Evolutionary conservation across 2,888 invertebrate species (phyloP).

Genomic region (Brachynemurus nebulosus): DNA sequence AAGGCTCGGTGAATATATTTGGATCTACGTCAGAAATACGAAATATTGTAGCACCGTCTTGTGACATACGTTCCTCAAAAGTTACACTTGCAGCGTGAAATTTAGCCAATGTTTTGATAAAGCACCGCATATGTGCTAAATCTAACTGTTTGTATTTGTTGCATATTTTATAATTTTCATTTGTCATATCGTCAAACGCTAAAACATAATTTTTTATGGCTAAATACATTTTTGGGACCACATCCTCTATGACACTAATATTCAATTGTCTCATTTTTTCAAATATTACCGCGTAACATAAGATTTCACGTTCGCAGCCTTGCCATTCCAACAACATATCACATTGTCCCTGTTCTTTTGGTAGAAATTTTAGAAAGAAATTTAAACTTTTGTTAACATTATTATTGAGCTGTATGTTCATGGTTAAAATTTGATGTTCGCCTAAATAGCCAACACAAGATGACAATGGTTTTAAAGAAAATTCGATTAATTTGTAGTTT

Average conservation of each 20-base stretch:
- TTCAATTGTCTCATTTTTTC: neutral
- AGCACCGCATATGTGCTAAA: conserved; percentile 22
- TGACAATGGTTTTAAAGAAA: no score
- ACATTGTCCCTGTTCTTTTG: neutral
- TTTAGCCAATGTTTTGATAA: conserved; percentile 25
- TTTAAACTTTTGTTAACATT: neutral
- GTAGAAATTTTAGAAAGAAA: neutral
- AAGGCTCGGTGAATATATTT: conserved; percentile 26
- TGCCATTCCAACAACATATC: neutral
- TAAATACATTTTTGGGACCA: no score
- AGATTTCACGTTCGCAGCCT: neutral
- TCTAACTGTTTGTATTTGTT: conserved; percentile 22
- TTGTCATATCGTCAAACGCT: no score
- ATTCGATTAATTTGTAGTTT: no score
- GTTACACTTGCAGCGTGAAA: conserved; percentile 30
- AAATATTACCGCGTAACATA: neutral
- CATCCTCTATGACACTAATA: neutral
- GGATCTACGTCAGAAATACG: conserved; percentile 23
- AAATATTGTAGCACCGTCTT: conserved; percentile 16
- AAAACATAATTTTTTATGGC: no score
- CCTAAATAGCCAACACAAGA: neutral
- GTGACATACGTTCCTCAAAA: conserved; percentile 21
- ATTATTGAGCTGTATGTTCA: neutral
- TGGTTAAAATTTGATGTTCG: neutral
- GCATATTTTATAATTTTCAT: conserved; percentile 23